These are phyloP conservation scores for Carabus problematicus DNA, from an alignment of 2,888 invertebrate genomes.

Conservation along the genomic window DNA sequence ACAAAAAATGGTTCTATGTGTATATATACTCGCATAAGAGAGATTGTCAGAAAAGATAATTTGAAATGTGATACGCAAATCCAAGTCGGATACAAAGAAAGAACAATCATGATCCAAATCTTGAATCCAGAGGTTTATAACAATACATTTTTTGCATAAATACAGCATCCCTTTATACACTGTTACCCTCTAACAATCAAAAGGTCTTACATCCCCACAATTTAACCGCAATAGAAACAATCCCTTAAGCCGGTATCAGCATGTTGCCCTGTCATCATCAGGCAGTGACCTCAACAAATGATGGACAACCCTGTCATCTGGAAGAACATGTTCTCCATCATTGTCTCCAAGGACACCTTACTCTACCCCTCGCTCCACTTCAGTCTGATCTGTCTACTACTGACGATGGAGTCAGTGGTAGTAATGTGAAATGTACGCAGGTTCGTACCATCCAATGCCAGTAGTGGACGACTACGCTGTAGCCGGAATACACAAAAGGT, in stretches of 20 bases:
- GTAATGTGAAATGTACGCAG: too few species aligned
- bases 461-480: not conserved
- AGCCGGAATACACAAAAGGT: conserved; percentile 22
- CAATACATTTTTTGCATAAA: too few species aligned
- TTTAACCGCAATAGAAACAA: conserved; percentile 29
- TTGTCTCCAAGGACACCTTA: conserved; percentile 18
- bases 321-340: conserved; percentile 7
- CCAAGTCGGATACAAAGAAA: too few species aligned
- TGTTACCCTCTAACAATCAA: conserved; percentile 24
- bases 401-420: too few species aligned
- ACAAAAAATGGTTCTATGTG: not conserved
- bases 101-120: too few species aligned
- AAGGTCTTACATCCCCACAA: conserved; percentile 35
- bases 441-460: too few species aligned
- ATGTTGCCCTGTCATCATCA: conserved; percentile 28
- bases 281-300: conserved; percentile 26
- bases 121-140: too few species aligned
- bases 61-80: not conserved
- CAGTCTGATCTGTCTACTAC: too few species aligned
- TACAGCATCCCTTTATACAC: too few species aligned
- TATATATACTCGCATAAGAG: not conserved
- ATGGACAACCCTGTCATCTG: conserved; percentile 31
- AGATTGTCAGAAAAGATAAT: not conserved
- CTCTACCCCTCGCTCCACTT: not conserved
- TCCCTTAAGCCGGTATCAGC: conserved; percentile 35